A percentile compares a stretch with the other conserved stretches of the same genome.
These are phyloP conservation scores for Peromyscus eremicus DNA, from an alignment of 2,797 vertebrate genomes.

Conservation along the genomic window DNA sequence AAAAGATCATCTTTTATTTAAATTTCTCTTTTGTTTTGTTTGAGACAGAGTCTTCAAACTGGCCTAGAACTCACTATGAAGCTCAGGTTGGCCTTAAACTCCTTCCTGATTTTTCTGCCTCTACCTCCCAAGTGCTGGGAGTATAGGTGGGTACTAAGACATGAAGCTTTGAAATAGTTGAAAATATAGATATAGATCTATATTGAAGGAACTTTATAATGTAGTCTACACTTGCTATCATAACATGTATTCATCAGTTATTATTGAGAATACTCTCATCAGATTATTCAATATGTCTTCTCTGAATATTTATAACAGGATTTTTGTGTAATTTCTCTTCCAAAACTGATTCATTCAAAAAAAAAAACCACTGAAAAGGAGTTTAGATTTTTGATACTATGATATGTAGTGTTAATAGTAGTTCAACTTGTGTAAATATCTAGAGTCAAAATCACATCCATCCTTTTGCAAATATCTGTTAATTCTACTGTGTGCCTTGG, in stretches of 20 bases:
- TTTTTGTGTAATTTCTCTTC: constrained; percentile 22
- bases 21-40: background rate
- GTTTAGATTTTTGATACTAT: background rate
- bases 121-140: background rate
- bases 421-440: background rate
- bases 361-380: background rate
- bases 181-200: background rate
- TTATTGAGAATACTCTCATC: background rate
- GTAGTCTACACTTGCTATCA: background rate
- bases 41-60: background rate
- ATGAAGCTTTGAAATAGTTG: background rate
- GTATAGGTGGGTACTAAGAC: too few relatives aligned
- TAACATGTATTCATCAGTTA: background rate
- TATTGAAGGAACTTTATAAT: constrained; percentile 15
- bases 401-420: background rate
- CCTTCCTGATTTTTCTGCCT: background rate
- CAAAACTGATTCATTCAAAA: constrained; percentile 41
- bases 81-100: background rate
- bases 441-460: constrained; percentile 4
- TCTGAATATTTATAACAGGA: background rate
- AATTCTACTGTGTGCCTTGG: background rate
- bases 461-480: background rate
- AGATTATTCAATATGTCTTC: background rate
- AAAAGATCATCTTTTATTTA: background rate
- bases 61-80: background rate